phyloP scores from a whole-genome alignment of 2,797 vertebrate genomes.

The Dermochelys coriacea region DNA sequence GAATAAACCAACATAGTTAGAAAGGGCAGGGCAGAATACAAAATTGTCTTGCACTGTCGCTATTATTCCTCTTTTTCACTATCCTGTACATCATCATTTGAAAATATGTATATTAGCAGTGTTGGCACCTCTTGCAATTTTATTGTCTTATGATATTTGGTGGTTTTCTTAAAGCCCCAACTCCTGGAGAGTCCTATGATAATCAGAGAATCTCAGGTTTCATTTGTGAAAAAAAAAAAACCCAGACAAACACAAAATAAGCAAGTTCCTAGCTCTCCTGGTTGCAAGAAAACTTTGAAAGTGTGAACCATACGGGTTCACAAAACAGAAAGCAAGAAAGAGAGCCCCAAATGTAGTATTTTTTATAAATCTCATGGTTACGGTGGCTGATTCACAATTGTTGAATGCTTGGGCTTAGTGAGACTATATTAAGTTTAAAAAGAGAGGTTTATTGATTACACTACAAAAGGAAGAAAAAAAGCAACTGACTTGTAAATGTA shows the following conservation, averaged over 20 bases:
- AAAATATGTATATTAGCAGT: neutral
- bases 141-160: neutral
- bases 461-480: no score
- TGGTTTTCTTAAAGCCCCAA: neutral
- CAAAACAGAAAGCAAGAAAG: neutral
- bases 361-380: neutral
- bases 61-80: neutral
- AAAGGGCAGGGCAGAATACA: slow-evolving; percentile 14
- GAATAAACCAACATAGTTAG: neutral
- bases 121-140: neutral
- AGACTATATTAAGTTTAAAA: no score
- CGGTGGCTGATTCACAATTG: no score
- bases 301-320: neutral
- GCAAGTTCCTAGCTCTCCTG: neutral
- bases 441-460: no score
- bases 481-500: no score
- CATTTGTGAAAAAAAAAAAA: neutral
- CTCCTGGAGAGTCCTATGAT: accelerated
- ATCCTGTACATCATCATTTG: neutral
- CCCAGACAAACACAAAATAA: no score
- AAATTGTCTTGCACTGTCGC: neutral
- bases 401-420: no score
- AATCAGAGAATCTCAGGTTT: neutral
- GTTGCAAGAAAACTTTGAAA: slow-evolving; percentile 20
- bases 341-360: neutral